Conservation (phyloP, 92 coral and sea anemone species). For the Chrysogorgia sp. region DNA sequence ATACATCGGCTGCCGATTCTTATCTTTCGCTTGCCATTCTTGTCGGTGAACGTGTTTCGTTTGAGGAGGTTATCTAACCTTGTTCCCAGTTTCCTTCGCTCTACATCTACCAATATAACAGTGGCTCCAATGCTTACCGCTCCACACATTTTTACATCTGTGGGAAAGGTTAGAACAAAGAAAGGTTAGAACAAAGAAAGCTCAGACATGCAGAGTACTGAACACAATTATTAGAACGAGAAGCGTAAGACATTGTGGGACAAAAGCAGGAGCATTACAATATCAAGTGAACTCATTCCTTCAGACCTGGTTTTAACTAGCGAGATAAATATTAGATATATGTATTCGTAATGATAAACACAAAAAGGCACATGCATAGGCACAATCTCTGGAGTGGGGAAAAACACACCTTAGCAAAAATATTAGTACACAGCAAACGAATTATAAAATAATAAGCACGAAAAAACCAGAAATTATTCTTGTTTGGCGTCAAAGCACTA, state of each 20-base stretch:
- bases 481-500: too few relatives aligned
- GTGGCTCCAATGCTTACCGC: constrained; percentile 84
- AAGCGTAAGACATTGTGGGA: neutral
- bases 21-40: constrained; percentile 62
- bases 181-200: neutral
- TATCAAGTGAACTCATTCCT: too few relatives aligned
- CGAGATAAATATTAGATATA: too few relatives aligned
- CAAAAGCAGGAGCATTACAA: neutral
- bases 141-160: constrained; percentile 46
- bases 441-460: too few relatives aligned
- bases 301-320: too few relatives aligned
- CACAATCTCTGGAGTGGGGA: too few relatives aligned
- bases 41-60: constrained; percentile 76
- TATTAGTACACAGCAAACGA: too few relatives aligned
- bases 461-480: too few relatives aligned
- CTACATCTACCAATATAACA: constrained; percentile 81
- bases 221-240: constrained; percentile 57
- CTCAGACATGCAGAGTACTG: constrained; percentile 1
- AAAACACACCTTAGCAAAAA: too few relatives aligned
- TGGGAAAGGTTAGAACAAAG: too few relatives aligned
- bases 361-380: too few relatives aligned
- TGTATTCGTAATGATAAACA: too few relatives aligned
- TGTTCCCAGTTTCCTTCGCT: constrained; percentile 75
- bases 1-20: constrained; percentile 75
- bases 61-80: constrained; percentile 71